A percentile compares a stretch with the other conserved stretches of the same genome.
Evolutionary conservation across 2,888 invertebrate genomes (phyloP).

Genomic region (Zele albiditarsus): DNA sequence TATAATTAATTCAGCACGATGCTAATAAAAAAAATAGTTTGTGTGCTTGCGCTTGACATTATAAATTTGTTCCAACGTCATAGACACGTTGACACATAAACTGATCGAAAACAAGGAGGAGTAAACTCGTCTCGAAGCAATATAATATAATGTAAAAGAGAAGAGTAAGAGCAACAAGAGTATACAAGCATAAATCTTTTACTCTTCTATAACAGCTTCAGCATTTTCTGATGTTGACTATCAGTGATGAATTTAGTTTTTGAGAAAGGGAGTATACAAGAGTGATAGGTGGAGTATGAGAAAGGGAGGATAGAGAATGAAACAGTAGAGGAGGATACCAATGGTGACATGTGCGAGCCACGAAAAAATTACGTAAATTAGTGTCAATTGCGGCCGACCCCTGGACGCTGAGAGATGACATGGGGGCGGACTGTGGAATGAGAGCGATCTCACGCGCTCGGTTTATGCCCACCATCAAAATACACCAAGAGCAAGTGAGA

Average conservation of each 20-base stretch:
- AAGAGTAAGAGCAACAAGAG: not conserved
- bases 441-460: slow-evolving; percentile 47
- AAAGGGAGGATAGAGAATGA: not conserved
- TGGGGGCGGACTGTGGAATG: slow-evolving; percentile 59
- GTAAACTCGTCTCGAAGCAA: not conserved
- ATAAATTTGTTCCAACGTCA: not conserved
- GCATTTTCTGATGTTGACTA: not conserved
- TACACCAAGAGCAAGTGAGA: slow-evolving; percentile 25
- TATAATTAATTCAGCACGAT: slow-evolving; percentile 20
- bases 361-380: slow-evolving; percentile 69
- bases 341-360: slow-evolving; percentile 57
- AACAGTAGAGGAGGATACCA: slow-evolving; percentile 32
- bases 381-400: slow-evolving; percentile 64
- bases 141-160: too few species aligned
- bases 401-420: slow-evolving; percentile 58
- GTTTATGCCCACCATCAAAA: slow-evolving; percentile 36
- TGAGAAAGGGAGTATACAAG: not conserved
- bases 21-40: not conserved
- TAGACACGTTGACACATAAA: not conserved
- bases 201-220: not conserved
- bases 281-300: not conserved
- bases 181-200: not conserved
- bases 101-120: not conserved
- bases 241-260: not conserved
- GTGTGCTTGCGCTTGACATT: not conserved